Base-by-base conservation (phyloP, 2,113 vertebrate species). In the Erythrocercus mccallii region DNA sequence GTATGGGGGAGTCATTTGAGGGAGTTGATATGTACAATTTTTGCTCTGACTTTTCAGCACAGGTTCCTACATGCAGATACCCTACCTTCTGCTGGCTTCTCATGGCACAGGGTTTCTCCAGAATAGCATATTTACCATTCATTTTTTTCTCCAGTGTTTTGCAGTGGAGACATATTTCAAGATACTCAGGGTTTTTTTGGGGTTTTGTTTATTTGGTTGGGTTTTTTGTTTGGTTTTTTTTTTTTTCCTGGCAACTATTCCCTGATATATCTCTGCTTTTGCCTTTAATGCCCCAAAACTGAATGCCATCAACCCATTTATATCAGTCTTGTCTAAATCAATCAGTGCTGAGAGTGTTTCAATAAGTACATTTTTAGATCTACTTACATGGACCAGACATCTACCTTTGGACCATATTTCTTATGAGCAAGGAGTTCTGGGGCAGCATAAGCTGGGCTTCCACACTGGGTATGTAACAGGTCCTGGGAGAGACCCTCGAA, bases 331-430 rank as follows among this genome's bases (percentile, higher is more conserved):
- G 11, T 53, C 40, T 57, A 71, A 92, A 92, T 9, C 14, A 77
- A 64, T 45, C 31, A 57, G 20, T 25, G 31, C 22, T 82, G 70
- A 69, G 57, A 77, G 31, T 31, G 10, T 73, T 82, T 81, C 18
- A 11, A 22, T 42, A 40, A 14, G 30, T 42, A 28, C 33, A 37
- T 69, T 88, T 95, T 94, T 71, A 96, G 37, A 65, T 95, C 86
- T 97, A 99, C 98, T 98, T 95, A 98, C 98, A 98, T 96, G 44
- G 98, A 99, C 98, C 98, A 99, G 95, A 99, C 96, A 35, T 98
- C 98, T 86, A 99, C 98, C 94, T 99, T 99, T 89, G 98, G 98
- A 48, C 98, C 97, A 1, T 99, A 99, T 93, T 99, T 99, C 97
- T 97, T 98, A 97, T 98, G 98, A 92, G 98, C 98, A 76, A 99